These are phyloP conservation scores for Platerodrilus igneus DNA, from an alignment of 2,888 invertebrate genomes.

Conservation along the genomic window DNA sequence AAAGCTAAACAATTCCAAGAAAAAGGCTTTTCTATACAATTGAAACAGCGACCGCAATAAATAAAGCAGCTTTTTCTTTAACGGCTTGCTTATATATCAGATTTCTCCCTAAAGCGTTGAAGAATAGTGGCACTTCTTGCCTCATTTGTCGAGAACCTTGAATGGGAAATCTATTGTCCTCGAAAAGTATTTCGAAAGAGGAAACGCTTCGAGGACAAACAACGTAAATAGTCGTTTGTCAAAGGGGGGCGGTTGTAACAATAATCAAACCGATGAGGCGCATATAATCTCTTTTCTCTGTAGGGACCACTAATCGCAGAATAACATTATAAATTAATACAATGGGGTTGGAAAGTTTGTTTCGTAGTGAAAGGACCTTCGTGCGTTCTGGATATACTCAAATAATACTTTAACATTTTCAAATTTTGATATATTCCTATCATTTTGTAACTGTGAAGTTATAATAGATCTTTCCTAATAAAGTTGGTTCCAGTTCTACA, in stretches of 20 bases:
- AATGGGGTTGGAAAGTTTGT: constrained; percentile 29
- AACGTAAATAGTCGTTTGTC: constrained; percentile 24
- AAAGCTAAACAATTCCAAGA: no score
- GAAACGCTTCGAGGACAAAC: constrained; percentile 20
- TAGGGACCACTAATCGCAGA: constrained; percentile 25
- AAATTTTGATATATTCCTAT: no score
- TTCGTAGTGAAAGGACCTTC: constrained; percentile 26
- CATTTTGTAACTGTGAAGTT: no score
- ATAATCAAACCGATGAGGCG: constrained; percentile 20
- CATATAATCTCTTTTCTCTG: constrained; percentile 18
- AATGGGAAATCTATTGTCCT: constrained; percentile 18
- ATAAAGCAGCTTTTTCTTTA: no score
- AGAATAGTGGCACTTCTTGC: constrained; percentile 19
- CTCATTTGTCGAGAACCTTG: constrained; percentile 14
- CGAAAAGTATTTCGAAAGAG: constrained; percentile 16
- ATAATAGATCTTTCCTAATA: no score
- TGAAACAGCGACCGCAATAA: no score
- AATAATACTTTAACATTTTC: no score
- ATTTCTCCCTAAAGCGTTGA: constrained; percentile 15
- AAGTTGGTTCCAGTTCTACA: no score
- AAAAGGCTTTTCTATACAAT: no score
- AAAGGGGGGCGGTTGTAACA: constrained; percentile 17
- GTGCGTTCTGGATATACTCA: no score
- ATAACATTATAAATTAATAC: constrained; percentile 31
- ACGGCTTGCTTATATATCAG: no score